These are phyloP conservation scores for Heliocidaris tuberculata DNA, from an alignment of 35 echinoderm and acorn worm species.

Conservation along the genomic window DNA sequence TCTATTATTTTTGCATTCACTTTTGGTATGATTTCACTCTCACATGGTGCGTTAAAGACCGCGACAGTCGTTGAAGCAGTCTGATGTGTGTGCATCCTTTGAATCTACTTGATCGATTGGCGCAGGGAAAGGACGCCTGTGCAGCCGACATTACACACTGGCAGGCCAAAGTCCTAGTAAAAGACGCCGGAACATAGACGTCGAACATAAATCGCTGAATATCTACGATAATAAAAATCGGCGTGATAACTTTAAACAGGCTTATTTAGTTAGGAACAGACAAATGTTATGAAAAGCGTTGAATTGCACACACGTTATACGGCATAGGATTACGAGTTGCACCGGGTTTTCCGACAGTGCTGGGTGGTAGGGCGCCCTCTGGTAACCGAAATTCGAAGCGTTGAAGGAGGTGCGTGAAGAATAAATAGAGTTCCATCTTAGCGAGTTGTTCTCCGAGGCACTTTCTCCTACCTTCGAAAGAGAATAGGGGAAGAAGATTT, in stretches of 20 bases:
- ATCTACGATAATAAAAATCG: no score
- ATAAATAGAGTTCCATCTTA: slow-evolving; percentile 75
- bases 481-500: not conserved
- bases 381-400: slow-evolving; percentile 59
- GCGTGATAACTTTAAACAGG: not conserved
- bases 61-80: no score
- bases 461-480: slow-evolving; percentile 57
- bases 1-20: no score
- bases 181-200: no score
- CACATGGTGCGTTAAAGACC: no score
- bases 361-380: slow-evolving; percentile 52
- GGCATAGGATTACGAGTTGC: slow-evolving; percentile 59
- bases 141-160: no score
- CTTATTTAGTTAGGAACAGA: not conserved
- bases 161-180: no score
- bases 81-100: no score
- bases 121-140: no score
- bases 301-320: slow-evolving; percentile 50
- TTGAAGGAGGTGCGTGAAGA: slow-evolving; percentile 67
- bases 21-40: no score
- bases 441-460: slow-evolving; percentile 74
- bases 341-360: slow-evolving; percentile 57
- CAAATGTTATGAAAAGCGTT: not conserved
- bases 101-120: no score
- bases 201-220: no score